These are phyloP conservation scores for Bruchidius siliquastri DNA, from an alignment of 2,888 invertebrate genomes.

Conservation along the genomic window DNA sequence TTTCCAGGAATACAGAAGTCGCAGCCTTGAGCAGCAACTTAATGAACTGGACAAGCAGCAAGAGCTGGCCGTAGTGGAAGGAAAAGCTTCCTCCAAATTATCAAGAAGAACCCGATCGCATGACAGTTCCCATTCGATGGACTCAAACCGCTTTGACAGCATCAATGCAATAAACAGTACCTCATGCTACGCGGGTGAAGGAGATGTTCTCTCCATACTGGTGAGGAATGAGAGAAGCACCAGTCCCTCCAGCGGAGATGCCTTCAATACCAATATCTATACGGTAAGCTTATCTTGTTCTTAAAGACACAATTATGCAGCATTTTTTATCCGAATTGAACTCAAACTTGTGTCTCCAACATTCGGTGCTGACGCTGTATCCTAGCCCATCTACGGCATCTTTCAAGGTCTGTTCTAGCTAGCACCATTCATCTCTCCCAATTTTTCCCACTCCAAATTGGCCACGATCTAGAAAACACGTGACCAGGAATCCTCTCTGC, in stretches of 20 bases:
- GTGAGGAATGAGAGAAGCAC: constrained; percentile 37
- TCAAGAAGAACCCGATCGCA: constrained; percentile 33
- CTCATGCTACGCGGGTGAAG: constrained; percentile 50
- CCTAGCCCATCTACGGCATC: too few species aligned
- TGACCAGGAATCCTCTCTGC: too few species aligned
- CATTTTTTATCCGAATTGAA: too few species aligned
- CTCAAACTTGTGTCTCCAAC: too few species aligned
- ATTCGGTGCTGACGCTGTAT: too few species aligned
- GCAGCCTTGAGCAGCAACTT: constrained; percentile 74
- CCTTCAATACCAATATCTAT: constrained; percentile 35
- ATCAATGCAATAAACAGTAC: constrained; percentile 37
- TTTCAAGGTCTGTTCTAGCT: too few species aligned
- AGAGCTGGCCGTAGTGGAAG: constrained; percentile 1
- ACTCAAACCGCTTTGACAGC: constrained; percentile 24
- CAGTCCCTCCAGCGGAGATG: constrained; percentile 37
- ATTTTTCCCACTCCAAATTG: too few species aligned
- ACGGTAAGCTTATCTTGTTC: constrained; percentile 25
- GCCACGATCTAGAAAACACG: too few species aligned
- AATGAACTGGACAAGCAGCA: constrained; percentile 57
- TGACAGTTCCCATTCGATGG: constrained; percentile 32
- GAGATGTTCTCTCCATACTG: constrained; percentile 45
- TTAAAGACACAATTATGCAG: neutral
- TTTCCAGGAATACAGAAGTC: constrained; percentile 66
- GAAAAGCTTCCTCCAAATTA: constrained; percentile 20
- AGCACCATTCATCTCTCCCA: too few species aligned